A percentile compares a stretch with the other conserved stretches of the same genome.
Evolutionary conservation across 2,888 invertebrate species (phyloP).

Genomic region (Branchipolynoe longqiensis): DNA sequence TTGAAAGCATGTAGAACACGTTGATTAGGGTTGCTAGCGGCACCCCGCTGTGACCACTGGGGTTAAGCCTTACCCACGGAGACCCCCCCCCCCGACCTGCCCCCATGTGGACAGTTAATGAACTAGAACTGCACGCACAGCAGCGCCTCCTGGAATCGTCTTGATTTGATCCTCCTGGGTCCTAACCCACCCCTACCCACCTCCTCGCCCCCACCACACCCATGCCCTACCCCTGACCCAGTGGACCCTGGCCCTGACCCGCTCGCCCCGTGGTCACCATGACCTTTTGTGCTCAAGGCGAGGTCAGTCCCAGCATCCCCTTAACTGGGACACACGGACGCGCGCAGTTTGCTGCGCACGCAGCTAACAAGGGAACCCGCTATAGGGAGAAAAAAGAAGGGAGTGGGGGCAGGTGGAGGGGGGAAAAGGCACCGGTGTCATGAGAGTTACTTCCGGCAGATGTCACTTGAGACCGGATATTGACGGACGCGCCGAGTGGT

Average conservation of each 20-base stretch:
- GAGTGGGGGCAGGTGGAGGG: too few species aligned
- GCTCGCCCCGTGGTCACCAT: too few species aligned
- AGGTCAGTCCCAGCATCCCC: too few species aligned
- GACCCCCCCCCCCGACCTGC: not conserved
- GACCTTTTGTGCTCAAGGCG: too few species aligned
- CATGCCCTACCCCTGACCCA: not conserved
- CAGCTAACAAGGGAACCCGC: not conserved
- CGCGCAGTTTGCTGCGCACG: constrained; percentile 16
- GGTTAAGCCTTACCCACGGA: not conserved
- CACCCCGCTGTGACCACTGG: not conserved
- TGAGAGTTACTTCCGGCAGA: constrained; percentile 26
- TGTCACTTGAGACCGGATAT: constrained; percentile 29
- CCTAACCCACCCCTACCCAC: not conserved
- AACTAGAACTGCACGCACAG: not conserved
- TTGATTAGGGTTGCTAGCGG: constrained; percentile 28
- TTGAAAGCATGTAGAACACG: constrained; percentile 25
- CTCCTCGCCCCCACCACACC: not conserved
- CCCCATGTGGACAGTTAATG: not conserved
- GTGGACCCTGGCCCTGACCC: not conserved
- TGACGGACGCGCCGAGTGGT: not conserved
- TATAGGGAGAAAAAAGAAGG: too few species aligned
- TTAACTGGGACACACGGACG: too few species aligned
- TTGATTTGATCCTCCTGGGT: not conserved
- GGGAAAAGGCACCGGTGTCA: too few species aligned
- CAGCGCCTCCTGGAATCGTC: not conserved